Conservation (phyloP, 64 coral and sea anemone species). For the Acropora yongei region DNA sequence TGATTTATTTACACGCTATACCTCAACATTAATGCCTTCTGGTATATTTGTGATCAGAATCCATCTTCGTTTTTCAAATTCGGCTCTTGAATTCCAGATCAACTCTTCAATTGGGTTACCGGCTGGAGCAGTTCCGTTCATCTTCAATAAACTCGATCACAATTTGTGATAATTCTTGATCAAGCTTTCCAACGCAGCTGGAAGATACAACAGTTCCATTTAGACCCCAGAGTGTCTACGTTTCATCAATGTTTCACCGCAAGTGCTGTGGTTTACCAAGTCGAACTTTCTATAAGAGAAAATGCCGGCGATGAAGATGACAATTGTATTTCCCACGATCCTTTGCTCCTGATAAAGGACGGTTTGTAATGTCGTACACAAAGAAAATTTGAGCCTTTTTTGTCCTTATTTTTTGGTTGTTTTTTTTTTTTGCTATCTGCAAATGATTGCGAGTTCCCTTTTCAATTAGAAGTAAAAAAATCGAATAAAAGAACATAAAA, state of each 20-base stretch:
- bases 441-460: too few species aligned
- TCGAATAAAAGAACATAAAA: too few species aligned
- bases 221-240: not conserved
- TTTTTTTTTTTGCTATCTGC: too few species aligned
- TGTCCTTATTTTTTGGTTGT: too few species aligned
- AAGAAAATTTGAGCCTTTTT: too few species aligned
- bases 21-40: constrained; percentile 60
- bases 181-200: not conserved
- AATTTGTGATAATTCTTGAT: not conserved
- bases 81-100: constrained; percentile 55
- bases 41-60: constrained; percentile 65
- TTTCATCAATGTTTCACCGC: too few species aligned
- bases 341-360: not conserved
- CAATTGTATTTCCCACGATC: constrained; percentile 1
- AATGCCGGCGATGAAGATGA: too few species aligned
- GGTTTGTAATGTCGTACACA: too few species aligned
- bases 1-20: not conserved
- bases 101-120: constrained; percentile 17
- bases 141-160: not conserved
- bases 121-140: constrained; percentile 8
- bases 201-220: not conserved
- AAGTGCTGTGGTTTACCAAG: too few species aligned
- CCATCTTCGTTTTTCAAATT: constrained; percentile 80
- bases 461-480: too few species aligned
- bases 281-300: too few species aligned